Conservation (phyloP, 2,113 vertebrate species). For the Cyanoderma ruficeps region DNA sequence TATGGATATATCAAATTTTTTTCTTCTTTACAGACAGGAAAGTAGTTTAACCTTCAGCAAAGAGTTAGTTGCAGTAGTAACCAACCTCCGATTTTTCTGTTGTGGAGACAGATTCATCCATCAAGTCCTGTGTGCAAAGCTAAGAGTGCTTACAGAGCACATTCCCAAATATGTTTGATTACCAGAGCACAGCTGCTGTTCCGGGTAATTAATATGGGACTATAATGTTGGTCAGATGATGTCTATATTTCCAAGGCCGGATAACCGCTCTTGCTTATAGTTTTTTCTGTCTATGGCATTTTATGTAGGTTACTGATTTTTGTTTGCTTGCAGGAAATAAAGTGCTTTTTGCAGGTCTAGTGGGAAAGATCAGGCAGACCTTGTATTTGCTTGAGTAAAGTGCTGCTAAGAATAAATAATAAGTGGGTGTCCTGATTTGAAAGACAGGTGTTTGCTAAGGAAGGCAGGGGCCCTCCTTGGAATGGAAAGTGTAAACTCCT, state of each 20-base stretch:
- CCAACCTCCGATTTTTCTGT: neutral
- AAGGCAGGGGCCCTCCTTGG: neutral
- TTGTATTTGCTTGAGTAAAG: neutral
- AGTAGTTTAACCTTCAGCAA: neutral
- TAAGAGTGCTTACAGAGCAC: neutral
- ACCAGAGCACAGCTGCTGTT: slow-evolving; percentile 22
- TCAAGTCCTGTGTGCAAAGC: neutral
- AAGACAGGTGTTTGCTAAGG: neutral
- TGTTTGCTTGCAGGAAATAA: neutral
- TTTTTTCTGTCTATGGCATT: neutral
- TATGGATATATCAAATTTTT: neutral
- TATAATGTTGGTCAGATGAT: neutral
- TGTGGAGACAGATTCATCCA: neutral
- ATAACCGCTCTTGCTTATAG: neutral
- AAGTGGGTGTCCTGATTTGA: neutral
- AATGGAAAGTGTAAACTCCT: neutral
- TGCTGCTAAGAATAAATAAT: neutral
- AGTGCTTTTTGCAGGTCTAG: neutral
- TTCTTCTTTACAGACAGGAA: neutral
- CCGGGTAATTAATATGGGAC: slow-evolving; percentile 15
- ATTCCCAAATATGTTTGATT: slow-evolving; percentile 28
- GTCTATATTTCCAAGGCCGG: neutral
- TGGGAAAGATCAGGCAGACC: neutral
- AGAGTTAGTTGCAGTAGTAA: neutral
- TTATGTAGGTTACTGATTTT: neutral